A percentile compares a stretch with the other conserved stretches of the same genome.
Conservation (phyloP, 1,140 invertebrate species). For the Hesperophylax magnus region DNA sequence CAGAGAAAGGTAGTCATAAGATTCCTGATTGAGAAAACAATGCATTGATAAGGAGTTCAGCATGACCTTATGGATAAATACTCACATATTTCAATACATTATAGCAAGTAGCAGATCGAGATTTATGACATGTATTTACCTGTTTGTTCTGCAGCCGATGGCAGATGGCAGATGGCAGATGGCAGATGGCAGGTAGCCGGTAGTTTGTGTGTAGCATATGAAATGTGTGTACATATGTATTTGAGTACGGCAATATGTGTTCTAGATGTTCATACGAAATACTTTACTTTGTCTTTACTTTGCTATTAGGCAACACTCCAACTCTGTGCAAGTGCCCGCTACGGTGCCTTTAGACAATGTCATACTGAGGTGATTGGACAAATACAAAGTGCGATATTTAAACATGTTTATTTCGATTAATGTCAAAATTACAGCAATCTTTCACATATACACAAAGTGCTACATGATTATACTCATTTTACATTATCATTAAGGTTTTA, state of each 20-base stretch:
- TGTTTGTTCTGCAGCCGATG: background rate
- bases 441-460: slow-evolving; percentile 54
- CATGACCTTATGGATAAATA: background rate
- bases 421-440: slow-evolving; percentile 56
- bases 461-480: slow-evolving; percentile 52
- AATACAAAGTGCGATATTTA: slow-evolving; percentile 55
- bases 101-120: background rate
- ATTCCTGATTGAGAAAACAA: slow-evolving; percentile 45
- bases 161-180: background rate
- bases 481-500: slow-evolving; percentile 45
- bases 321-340: slow-evolving; percentile 55
- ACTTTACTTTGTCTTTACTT: background rate
- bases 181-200: background rate
- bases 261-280: background rate
- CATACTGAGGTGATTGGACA: slow-evolving; percentile 43
- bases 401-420: slow-evolving; percentile 57
- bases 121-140: slow-evolving; percentile 9
- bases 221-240: slow-evolving; percentile 1
- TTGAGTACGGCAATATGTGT: slow-evolving; percentile 6
- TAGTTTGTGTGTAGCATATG: background rate
- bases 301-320: slow-evolving; percentile 49
- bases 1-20: slow-evolving; percentile 50
- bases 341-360: slow-evolving; percentile 49
- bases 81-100: background rate
- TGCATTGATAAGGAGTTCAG: background rate